Base-by-base conservation (phyloP, 1,140 invertebrate genomes). In the Diploscapter pachys region DNA sequence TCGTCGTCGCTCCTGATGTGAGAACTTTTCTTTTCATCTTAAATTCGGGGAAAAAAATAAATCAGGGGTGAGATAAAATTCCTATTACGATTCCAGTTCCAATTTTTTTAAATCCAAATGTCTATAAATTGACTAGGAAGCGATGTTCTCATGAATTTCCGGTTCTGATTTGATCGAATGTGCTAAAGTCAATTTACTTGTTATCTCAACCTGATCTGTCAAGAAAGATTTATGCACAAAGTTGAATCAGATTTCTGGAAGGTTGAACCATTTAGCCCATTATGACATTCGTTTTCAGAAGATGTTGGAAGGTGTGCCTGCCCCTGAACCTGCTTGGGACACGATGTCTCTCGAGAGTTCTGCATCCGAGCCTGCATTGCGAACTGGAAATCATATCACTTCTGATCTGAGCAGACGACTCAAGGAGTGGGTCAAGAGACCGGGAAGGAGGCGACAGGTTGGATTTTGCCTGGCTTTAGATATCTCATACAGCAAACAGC, bases 381-480 rank as follows among this genome's bases (percentile, higher is more conserved):
- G 51, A 5, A 6, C 57, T 67, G 69, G 69, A 11, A 50, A 50
- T 8, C 50, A 59, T 50, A 11, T 59, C n/a, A n/a, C 69, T 8
- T 31, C 53, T 48, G 71, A 72, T n/a, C 49, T 72, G 9, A 4
- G 64, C 6, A 69, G 71, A 71, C 56, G 71, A 72, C 9, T 72
- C 4, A 72, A 69, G 71, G n/a, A 71, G 31, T n/a, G 48, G 52
- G 69, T 13, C 11, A 68, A 72, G 54, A n/a, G 61, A 68, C 71
- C 71, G 61, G 31, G 66, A 54, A 68, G 57, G 48, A 52, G 13
- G 54, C 4, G 64, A 69, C 71, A 72, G 61, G 71, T 68, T 55
- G 31, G 31, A 31, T 31, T 31, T 31, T 31, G 31, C 31, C 31
- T 31, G 31, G 31, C 31, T 31, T 31, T 31, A 31, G 31, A 31